These are phyloP conservation scores for Corythaixoides concolor DNA, from an alignment of 2,113 vertebrate species.

Conservation along the genomic window DNA sequence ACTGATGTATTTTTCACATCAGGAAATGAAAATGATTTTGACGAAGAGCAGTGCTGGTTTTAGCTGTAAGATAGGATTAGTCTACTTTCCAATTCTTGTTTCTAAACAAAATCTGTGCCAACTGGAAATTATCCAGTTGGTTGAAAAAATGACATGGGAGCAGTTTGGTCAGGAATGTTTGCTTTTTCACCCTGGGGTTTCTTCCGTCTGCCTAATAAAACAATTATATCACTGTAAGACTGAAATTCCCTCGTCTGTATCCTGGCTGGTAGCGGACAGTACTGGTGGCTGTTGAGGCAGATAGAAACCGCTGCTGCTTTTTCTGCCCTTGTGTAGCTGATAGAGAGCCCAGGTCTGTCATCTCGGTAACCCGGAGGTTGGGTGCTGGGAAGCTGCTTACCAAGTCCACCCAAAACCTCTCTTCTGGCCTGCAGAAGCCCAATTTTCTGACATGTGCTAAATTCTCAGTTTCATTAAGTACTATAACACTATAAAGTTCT, in stretches of 20 bases:
- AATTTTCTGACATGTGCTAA: not conserved
- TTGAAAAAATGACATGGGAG: slow-evolving; percentile 31
- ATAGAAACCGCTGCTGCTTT: not conserved
- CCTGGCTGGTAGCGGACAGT: not conserved
- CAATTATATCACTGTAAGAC: slow-evolving; percentile 10
- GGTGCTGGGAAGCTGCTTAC: not conserved
- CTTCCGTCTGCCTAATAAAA: slow-evolving; percentile 49
- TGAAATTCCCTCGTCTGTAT: not conserved
- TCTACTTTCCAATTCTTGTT: slow-evolving; percentile 50
- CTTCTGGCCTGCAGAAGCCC: not conserved
- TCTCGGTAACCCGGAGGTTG: not conserved
- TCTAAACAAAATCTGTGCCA: slow-evolving; percentile 38
- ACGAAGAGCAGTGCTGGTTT: slow-evolving; percentile 9
- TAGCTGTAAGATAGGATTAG: slow-evolving; percentile 63
- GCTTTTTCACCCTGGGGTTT: slow-evolving; percentile 32
- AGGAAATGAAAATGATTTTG: slow-evolving; percentile 53
- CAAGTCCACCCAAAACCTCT: not conserved
- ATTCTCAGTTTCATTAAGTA: not conserved
- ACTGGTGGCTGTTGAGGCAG: not conserved
- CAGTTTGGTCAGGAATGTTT: slow-evolving; percentile 37
- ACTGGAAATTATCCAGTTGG: slow-evolving; percentile 47
- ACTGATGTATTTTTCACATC: slow-evolving; percentile 19
- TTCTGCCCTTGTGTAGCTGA: not conserved
- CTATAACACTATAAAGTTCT: not conserved
- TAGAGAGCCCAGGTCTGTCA: not conserved